Evolutionary conservation across 2,888 invertebrate genomes (phyloP), one percentile per base, ranked within the genome.

Genomic region (Cerceris rybyensis): DNA sequence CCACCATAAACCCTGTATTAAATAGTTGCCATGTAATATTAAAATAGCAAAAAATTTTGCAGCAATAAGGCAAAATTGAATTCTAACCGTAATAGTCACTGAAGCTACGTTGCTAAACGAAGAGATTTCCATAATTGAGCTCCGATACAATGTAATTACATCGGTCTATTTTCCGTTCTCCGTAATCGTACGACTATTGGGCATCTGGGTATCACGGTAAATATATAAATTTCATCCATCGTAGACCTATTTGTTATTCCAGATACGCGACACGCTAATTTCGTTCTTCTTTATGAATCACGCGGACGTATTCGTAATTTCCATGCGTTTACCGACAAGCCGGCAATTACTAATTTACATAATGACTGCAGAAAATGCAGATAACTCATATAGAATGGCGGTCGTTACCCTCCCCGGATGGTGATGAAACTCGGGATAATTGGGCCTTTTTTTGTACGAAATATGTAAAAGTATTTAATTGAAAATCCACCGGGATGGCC

Each of bases 311-410:
- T 66, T 16, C 65, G 58, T 55, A 63, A 79, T 79, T 68, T 73
- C 71, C 80, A 16, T 16, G 46, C 66, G 52, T 69, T 74, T 59
- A 17, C 59, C 54, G 58, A 57, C 61, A 68, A 80, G 75, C 65
- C 68, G 50, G 77, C 82, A 86, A 86, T 87, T 84, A 82, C 81
- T 72, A 73, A 86, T 88, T 88, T 88, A 71, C 86, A 87, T 88
- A 88, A 88, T 85, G 81, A 80, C 78, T 69, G 71, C 78, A 75
- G 72, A 63, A 81, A 73, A 55, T 59, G 75, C 60, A 55, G 64
- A 52, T 50, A 43, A 54, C 50, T 59, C 46, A 55, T 60, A 46
- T 16, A 57, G 14, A 65, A 54, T 42, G 54, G 60, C 49, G 16
- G 49, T 50, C 64, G 52, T 73, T 69, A 59, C 17, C 28, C 58